Percentiles rank a stretch among this genome's conserved stretches.
Conservation (phyloP, 2,113 vertebrate species). For the Panthera leo region DNA sequence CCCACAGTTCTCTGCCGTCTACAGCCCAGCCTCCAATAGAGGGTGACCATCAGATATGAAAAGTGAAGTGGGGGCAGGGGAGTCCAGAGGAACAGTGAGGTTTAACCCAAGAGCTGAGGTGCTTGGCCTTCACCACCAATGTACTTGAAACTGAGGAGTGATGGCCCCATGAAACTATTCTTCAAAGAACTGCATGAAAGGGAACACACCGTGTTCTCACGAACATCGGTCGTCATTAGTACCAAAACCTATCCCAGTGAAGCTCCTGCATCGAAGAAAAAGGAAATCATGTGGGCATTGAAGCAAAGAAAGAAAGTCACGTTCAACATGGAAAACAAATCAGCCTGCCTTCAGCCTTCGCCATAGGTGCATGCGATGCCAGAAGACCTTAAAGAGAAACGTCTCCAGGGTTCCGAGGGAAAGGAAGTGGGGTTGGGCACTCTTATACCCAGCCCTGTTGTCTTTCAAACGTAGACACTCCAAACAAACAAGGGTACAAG, state of each 20-base stretch:
- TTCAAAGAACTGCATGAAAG: conserved; percentile 19
- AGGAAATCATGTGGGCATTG: not conserved
- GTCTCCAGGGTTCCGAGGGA: not conserved
- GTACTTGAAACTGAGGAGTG: not conserved
- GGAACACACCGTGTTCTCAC: not conserved
- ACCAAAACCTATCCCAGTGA: not conserved
- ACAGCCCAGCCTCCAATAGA: not conserved
- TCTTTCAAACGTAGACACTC: not conserved
- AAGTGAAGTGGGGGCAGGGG: not conserved
- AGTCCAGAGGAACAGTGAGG: not conserved
- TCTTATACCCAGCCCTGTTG: conserved; percentile 32
- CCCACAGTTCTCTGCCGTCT: not conserved
- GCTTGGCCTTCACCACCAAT: not conserved
- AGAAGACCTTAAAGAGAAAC: not conserved
- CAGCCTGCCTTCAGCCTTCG: not conserved
- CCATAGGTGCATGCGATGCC: not conserved
- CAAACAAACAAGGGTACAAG: not conserved
- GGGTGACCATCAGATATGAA: not conserved
- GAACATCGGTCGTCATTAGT: not conserved
- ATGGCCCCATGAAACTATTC: not conserved
- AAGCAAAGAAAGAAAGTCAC: conserved; percentile 7
- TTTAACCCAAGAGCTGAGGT: not conserved
- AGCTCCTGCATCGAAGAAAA: not conserved
- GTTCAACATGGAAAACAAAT: not conserved
- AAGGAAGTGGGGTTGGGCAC: not conserved